Base-by-base conservation (phyloP, 2,888 invertebrate species). In the Drosophila recens region DNA sequence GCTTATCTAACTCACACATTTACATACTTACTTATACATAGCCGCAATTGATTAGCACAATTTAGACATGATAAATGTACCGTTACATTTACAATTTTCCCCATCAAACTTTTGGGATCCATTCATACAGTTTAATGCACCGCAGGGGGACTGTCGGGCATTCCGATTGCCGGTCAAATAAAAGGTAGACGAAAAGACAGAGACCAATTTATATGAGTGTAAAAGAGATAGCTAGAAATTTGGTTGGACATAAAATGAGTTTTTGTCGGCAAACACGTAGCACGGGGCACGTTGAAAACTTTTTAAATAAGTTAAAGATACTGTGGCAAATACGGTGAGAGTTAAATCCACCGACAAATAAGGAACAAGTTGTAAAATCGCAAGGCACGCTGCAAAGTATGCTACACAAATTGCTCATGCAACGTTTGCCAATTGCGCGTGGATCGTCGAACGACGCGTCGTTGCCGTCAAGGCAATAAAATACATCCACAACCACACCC, bases 21-120 rank as follows among this genome's bases (percentile, higher is more conserved):
- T 13, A 34, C 13, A 17, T 15, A 58, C 13, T 11, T 15, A 46
- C 15, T n/a, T 15, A 34, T 8, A 27, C 53, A 65, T 59, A 67
- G 56, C 63, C 49, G 63, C 72, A 87, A 73, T 79, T 87, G 87
- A 86, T 83, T 80, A 72, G 74, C 67, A 61, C 67, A 67, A 68
- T 81, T 83, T 83, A 56, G 84, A 54, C 74, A 74, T 78, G 71
- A 81, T 81, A 81, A 84, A 81, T 81, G 73, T 68, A 53, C 56
- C 67, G 63, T 63, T 63, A 62, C 53, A 67, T 58, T 69, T 62
- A 67, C 48, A 56, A 45, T 56, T 56, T 46, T 11, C 42, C 34
- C 48, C 36, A 36, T 45, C 54, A 65, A 71, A 64, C 54, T 48
- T 58, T 68, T 75, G 45, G 61, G 51, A 38, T 33, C 23, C 62